Evolutionary conservation across 92 coral and sea anemone species (phyloP).

Genomic region (Chrysogorgia sp.): DNA sequence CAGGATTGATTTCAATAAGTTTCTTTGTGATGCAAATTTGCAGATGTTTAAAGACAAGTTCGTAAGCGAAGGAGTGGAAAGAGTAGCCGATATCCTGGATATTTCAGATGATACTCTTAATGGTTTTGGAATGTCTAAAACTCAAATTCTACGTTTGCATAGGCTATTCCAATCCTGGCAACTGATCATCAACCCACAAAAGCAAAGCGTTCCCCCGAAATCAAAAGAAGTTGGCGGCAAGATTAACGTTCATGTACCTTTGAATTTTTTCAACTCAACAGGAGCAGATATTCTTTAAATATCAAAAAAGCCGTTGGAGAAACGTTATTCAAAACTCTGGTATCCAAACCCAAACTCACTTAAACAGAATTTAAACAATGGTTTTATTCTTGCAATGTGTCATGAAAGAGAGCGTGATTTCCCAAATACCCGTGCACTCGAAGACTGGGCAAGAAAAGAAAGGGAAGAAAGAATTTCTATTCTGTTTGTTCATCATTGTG

Average conservation of each 20-base stretch:
- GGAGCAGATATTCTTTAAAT: constrained; percentile 6
- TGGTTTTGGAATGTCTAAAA: constrained; percentile 21
- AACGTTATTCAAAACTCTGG: too few species aligned
- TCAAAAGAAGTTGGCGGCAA: constrained; percentile 1
- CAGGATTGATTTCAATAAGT: neutral
- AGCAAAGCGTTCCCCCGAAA: neutral
- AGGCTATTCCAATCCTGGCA: neutral
- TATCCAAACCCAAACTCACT: too few species aligned
- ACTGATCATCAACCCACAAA: too few species aligned
- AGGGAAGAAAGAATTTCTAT: too few species aligned
- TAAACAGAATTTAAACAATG: too few species aligned
- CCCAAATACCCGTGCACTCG: too few species aligned
- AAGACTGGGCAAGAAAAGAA: too few species aligned
- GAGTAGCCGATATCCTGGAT: neutral
- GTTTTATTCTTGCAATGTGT: too few species aligned
- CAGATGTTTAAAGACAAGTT: neutral
- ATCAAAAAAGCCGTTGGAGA: neutral
- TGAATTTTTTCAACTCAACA: neutral
- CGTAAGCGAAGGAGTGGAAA: neutral
- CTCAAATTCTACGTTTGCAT: neutral
- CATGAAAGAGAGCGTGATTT: neutral
- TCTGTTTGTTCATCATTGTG: too few species aligned
- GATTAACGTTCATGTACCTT: constrained; percentile 10
- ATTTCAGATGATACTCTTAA: neutral
- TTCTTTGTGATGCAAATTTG: constrained; percentile 12